Base-by-base conservation (phyloP, 2,888 invertebrate species). In the Spodoptera picta region DNA sequence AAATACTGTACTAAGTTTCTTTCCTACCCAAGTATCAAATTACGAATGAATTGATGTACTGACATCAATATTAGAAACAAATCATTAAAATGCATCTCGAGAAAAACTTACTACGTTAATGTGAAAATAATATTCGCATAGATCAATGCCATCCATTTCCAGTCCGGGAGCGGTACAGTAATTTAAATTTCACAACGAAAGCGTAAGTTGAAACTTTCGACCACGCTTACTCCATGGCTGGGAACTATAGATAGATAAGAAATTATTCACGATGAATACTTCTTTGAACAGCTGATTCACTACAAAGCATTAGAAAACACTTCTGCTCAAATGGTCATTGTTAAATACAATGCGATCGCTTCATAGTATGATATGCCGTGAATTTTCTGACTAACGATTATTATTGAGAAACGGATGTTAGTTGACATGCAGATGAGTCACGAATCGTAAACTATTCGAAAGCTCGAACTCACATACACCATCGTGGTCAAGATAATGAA, bases 141-240 rank as follows among this genome's bases (percentile, higher is more conserved):
- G 55, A 73, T 69, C 49, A 51, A 67, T 63, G 69, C 66, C 43
- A 65, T 65, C 55, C 63, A 70, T 73, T 69, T 79, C 73, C 58
- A 68, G 63, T 54, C 43, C 67, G 65, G 52, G 53, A 65, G 65
- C 63, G 51, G 54, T 63, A 60, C 41, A 55, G 54, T 70, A 58
- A 66, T 65, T 73, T 69, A 61, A 69, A 74, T 79, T 77, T 73
- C 80, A 68, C 67, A 72, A 68, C 69, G 85, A 86, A 84, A 85
- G 83, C 61, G 83, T 74, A 83, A 84, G 82, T 82, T 58, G 59
- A 72, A 75, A 81, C 79, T 82, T 82, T 82, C 80, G 73, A 76
- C 60, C 60, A 69, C 58, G 73, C 60, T 47, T 65, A 49, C 60
- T 70, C 48, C 66, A 10, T 46, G 68, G 77, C 69, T 60, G 69